Conservation (phyloP, 2,113 vertebrate species). For the Xenopus borealis region DNA sequence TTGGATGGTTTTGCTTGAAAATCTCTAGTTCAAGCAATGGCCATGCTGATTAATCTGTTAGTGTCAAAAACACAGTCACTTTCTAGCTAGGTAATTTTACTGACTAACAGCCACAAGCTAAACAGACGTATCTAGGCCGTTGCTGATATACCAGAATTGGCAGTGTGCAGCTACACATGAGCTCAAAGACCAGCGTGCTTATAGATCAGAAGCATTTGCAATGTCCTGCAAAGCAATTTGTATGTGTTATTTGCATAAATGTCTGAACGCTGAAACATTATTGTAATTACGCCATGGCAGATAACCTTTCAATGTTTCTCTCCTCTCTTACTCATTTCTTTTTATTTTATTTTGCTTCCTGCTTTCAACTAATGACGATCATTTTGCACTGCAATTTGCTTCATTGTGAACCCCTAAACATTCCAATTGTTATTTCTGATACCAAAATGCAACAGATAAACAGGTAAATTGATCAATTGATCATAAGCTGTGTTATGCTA, state of each 20-base stretch:
- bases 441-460: too few species aligned
- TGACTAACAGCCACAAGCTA: conserved; percentile 29
- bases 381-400: too few species aligned
- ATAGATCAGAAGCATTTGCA: conserved; percentile 8
- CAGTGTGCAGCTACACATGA: background rate
- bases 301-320: background rate
- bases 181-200: conserved; percentile 4
- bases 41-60: conserved; percentile 4
- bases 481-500: too few species aligned
- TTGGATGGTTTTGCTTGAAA: background rate
- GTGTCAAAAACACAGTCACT: background rate
- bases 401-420: too few species aligned
- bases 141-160: conserved; percentile 26
- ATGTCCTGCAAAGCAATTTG: background rate
- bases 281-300: background rate
- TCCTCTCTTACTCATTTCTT: background rate
- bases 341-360: background rate
- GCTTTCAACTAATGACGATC: too few species aligned
- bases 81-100: too few species aligned
- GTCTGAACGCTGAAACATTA: background rate
- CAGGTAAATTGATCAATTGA: too few species aligned
- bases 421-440: too few species aligned
- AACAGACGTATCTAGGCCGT: conserved; percentile 28
- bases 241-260: conserved; percentile 24
- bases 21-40: background rate